phyloP scores from a whole-genome alignment of 2,797 vertebrate genomes.

The Uromys caudimaculatus region DNA sequence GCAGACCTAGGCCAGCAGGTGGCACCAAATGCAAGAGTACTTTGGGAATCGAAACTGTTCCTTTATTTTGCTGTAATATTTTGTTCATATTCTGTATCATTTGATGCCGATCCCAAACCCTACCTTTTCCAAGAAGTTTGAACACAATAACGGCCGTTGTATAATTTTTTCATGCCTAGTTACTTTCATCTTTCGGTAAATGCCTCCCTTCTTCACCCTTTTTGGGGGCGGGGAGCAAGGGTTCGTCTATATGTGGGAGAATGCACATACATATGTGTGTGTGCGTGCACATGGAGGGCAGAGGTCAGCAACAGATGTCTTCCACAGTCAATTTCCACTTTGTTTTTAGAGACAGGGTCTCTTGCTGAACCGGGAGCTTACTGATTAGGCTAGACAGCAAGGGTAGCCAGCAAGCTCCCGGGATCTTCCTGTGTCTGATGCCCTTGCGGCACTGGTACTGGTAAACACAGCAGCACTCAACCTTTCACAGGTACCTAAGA shows the following conservation, averaged over 20 bases:
- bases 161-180: background rate
- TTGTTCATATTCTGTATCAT: background rate
- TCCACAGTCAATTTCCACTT: background rate
- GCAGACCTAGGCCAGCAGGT: background rate
- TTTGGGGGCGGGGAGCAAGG: too few species aligned
- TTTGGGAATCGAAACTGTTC: background rate
- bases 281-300: background rate
- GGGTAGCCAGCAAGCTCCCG: background rate
- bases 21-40: conserved; percentile 21
- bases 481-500: too few species aligned
- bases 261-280: too few species aligned
- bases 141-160: background rate
- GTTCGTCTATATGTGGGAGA: background rate
- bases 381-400: background rate
- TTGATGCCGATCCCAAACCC: background rate
- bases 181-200: background rate
- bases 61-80: background rate
- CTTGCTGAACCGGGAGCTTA: background rate
- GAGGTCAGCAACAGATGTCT: background rate
- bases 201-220: background rate
- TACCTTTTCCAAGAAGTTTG: background rate
- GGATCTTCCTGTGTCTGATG: background rate
- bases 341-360: background rate
- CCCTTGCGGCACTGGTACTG: too few species aligned
- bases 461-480: background rate